Base-by-base conservation (phyloP, 2,888 invertebrate genomes). In the Heliconius erato region DNA sequence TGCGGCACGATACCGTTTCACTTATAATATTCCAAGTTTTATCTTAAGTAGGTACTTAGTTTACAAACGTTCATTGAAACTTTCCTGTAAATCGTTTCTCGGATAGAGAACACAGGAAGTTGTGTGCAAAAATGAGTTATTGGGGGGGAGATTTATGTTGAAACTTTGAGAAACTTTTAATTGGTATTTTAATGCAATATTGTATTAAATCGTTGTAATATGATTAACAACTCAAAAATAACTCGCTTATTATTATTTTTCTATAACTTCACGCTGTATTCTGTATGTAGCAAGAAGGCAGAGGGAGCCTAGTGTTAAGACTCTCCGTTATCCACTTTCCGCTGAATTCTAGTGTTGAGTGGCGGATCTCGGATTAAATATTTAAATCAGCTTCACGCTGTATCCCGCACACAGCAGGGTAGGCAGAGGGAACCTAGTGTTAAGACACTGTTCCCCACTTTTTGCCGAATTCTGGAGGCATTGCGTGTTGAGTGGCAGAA, bases 41-140 rank as follows among this genome's bases (percentile, higher is more conserved):
- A 40, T 71, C 71, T 71, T 71, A 69, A n/a, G 71, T 71, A 44
- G 71, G 40, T 40, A 40, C 71, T 69, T 76, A 54, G 69, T 81
- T 83, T 16, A 79, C 59, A 81, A 79, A 63, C 77, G 71, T 81
- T 79, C 74, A 32, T 26, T 28, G 63, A 40, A 76, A 74, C 44
- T 79, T 80, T 78, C 67, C n/a, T 35, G 44, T 40, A 32, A 79
- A 26, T 6, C 49, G 74, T 32, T 54, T 74, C 32, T 35, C 23
- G 35, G 49, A 79, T 71, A 81, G 23, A 35, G 40, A 40, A 69
- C 68, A 19, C 19, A 63, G 59, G 76, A 63, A 69, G 40, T 81
- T 59, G 59, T 9, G 54, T 79, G 54, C 35, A 79, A 67, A 28
- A 26, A 67, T 40, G 40, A 65, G 16, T 26, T 63, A 63, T 63